Base-by-base conservation (phyloP, 1,140 invertebrate species). In the Oryzaephilus surinamensis region DNA sequence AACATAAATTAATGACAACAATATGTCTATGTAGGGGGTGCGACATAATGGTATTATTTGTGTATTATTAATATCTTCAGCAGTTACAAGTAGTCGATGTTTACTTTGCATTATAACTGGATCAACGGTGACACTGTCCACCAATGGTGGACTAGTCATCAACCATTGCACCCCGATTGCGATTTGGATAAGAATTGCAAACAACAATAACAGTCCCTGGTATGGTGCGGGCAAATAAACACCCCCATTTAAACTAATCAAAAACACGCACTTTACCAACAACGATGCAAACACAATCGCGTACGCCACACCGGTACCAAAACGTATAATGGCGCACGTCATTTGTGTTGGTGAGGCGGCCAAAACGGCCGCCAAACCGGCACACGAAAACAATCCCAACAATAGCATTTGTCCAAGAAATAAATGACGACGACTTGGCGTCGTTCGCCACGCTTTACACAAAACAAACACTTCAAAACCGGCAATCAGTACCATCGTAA, bases 181-280 rank as follows among this genome's bases (percentile, higher is more conserved):
- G 41, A 94, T 76, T 70, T 96, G 85, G 44, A 89, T 86, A 53
- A 86, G 72, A 14, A 86, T 79, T 2, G 89, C 85, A 58, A 96
- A 95, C 52, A 93, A 80, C 48, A 96, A 69, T 8, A 95, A 73
- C 5, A 91, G 66, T 32, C 84, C 87, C 73, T 90, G 81, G 65
- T 95, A 95, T 3, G 86, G 81, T 2, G 90, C 88, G 18, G 89
- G 88, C n/a, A 95, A 67, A 58, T 95, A 94, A 15, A 93, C 86
- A 7, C 89, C 88, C 17, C 83, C 80, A 57, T 93, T 89, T 21
- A 94, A 74, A 49, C 87, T 91, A 42, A 95, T 76, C 24, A 95
- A 71, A 57, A 95, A 93, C 29, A 95, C 86, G 56, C 89, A 87
- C 64, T 97, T 96, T 41, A 96, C 91, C 36, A 97, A 72, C 15